Evolutionary conservation across 2,888 invertebrate genomes (phyloP).

Genomic region (Pantelozetes paolii): DNA sequence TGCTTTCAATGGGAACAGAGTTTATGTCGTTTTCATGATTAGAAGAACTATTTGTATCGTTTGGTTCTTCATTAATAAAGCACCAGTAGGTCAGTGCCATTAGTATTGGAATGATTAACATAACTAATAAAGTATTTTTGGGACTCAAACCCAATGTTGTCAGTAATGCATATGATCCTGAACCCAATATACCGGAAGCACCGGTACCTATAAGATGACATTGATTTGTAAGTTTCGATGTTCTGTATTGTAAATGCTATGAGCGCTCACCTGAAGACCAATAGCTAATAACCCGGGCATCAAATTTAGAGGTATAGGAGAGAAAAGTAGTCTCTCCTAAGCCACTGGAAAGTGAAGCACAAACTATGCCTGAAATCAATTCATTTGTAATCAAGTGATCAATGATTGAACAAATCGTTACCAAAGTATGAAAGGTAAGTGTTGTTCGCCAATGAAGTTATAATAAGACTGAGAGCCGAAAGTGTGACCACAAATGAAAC

Average conservation of each 20-base stretch:
- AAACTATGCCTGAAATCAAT: constrained; percentile 59
- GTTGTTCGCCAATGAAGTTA: constrained; percentile 62
- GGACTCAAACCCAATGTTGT: constrained; percentile 60
- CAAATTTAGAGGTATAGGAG: constrained; percentile 65
- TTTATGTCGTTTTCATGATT: too few species aligned
- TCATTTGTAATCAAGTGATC: too few species aligned
- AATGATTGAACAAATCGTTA: too few species aligned
- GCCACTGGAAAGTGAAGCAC: constrained; percentile 70
- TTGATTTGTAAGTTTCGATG: too few species aligned
- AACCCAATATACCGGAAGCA: constrained; percentile 73
- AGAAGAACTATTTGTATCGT: constrained; percentile 1
- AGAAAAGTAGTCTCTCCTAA: constrained; percentile 74
- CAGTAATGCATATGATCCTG: constrained; percentile 69
- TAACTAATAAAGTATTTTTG: constrained; percentile 63
- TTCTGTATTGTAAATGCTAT: too few species aligned
- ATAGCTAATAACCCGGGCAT: constrained; percentile 51
- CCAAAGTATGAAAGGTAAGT: constrained; percentile 22
- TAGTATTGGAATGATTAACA: constrained; percentile 66
- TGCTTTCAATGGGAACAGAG: background rate
- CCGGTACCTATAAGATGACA: constrained; percentile 51
- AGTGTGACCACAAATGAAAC: constrained; percentile 60
- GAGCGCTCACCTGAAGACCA: constrained; percentile 52
- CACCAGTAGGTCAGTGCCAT: constrained; percentile 60
- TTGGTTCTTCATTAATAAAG: constrained; percentile 47
- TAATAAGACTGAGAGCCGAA: constrained; percentile 62